Evolutionary conservation across 1,140 invertebrate species (phyloP).

Genomic region (Callitettix versicolor): DNA sequence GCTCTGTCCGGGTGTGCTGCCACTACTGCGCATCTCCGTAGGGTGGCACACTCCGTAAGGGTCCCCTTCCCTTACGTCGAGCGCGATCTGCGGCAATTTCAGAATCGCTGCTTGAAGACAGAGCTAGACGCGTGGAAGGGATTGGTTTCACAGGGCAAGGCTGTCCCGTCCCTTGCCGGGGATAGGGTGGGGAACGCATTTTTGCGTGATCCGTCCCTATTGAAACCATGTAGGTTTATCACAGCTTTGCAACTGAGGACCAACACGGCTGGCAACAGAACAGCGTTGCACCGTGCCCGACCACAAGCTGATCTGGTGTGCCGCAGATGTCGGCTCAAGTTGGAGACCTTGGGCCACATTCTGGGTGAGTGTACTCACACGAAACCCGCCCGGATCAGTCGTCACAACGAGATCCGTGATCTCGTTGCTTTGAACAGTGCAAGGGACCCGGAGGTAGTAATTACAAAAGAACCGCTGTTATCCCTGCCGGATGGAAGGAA

Average conservation of each 20-base stretch:
- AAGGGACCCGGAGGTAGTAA: not conserved
- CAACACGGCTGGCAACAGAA: not conserved
- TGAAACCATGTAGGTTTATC: not conserved
- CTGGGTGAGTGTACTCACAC: slow-evolving; percentile 16
- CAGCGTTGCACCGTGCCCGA: not conserved
- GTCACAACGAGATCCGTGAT: slow-evolving; percentile 20
- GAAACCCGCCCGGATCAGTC: slow-evolving; percentile 9
- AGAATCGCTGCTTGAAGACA: not conserved
- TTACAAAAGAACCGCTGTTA: not conserved
- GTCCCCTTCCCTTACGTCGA: not conserved
- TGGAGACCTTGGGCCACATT: slow-evolving; percentile 21
- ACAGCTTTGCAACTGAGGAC: not conserved
- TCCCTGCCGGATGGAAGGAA: not conserved
- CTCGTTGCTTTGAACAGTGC: not conserved
- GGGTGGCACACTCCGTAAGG: not conserved
- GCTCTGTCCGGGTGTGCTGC: not conserved
- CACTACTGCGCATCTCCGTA: slow-evolving; percentile 7
- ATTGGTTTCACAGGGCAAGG: not conserved
- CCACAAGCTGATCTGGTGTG: not conserved
- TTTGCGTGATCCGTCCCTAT: not conserved
- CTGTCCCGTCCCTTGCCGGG: not conserved
- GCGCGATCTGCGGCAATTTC: not conserved
- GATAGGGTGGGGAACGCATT: slow-evolving; percentile 7
- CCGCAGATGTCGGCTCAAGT: slow-evolving; percentile 1
- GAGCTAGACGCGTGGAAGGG: not conserved